Evolutionary conservation across 1,140 invertebrate genomes (phyloP).

Genomic region (Leptopilina clavipes): DNA sequence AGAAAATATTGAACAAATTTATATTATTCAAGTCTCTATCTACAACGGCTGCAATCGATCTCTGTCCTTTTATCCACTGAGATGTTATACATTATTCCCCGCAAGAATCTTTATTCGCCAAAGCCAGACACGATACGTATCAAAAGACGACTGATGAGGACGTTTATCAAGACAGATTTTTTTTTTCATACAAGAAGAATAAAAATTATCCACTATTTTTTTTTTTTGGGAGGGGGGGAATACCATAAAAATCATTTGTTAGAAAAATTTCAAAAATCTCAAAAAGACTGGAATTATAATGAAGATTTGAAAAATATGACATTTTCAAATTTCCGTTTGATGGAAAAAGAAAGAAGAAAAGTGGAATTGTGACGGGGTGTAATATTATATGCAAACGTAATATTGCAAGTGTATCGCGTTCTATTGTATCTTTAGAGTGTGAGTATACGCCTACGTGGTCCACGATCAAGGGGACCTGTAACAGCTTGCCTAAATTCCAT

Average conservation of each 20-base stretch:
- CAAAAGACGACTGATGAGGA: constrained; percentile 3
- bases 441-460: background rate
- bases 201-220: no score
- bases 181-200: background rate
- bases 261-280: no score
- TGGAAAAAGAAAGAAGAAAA: background rate
- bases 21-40: constrained; percentile 12
- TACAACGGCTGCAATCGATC: constrained; percentile 4
- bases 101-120: background rate
- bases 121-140: constrained; percentile 1
- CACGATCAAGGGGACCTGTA: constrained; percentile 45
- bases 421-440: background rate
- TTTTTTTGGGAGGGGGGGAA: no score
- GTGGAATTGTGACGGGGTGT: background rate
- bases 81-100: constrained; percentile 2
- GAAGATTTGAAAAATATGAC: no score
- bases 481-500: constrained; percentile 67
- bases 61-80: background rate
- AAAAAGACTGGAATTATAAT: no score
- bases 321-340: no score
- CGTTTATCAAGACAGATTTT: background rate
- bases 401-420: constrained; percentile 4
- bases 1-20: constrained; percentile 29
- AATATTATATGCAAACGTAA: constrained; percentile 33
- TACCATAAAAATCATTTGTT: no score